phyloP scores from a whole-genome alignment of 2,113 vertebrate genomes.

The Ptyas mucosa region DNA sequence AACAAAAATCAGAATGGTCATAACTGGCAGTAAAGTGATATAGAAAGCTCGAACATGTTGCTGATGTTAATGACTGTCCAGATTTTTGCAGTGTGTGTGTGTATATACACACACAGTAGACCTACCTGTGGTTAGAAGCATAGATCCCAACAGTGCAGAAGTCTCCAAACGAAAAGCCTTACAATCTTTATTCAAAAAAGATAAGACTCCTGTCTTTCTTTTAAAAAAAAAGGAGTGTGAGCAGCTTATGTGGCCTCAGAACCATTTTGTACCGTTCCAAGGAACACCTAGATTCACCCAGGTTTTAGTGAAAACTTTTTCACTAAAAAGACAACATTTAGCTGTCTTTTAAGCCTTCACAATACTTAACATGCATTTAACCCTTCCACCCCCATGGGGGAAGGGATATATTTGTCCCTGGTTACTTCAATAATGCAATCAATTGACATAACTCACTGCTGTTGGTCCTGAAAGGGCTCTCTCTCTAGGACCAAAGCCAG shows the following conservation, averaged over 20 bases:
- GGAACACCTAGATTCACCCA: not conserved
- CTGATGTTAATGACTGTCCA: not conserved
- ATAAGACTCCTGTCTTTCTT: not conserved
- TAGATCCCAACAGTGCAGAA: not conserved
- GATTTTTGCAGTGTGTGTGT: not conserved
- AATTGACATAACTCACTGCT: not conserved
- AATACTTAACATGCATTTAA: not conserved
- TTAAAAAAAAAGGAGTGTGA: not conserved
- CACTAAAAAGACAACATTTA: not conserved
- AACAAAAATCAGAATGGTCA: not conserved
- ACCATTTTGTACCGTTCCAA: not conserved
- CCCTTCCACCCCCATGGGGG: not conserved
- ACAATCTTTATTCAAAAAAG: not conserved
- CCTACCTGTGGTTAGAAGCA: not conserved
- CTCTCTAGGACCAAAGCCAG: not conserved
- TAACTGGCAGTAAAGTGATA: not conserved
- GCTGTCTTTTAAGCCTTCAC: not conserved
- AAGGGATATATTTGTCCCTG: not conserved
- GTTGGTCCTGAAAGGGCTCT: not conserved
- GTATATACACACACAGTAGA: not conserved
- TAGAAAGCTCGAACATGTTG: not conserved
- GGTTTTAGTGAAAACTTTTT: too few species aligned
- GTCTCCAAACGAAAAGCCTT: not conserved
- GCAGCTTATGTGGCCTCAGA: not conserved
- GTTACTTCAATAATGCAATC: not conserved